Conservation (phyloP, 2,888 invertebrate species). For the Lasioglossum vierecki region DNA sequence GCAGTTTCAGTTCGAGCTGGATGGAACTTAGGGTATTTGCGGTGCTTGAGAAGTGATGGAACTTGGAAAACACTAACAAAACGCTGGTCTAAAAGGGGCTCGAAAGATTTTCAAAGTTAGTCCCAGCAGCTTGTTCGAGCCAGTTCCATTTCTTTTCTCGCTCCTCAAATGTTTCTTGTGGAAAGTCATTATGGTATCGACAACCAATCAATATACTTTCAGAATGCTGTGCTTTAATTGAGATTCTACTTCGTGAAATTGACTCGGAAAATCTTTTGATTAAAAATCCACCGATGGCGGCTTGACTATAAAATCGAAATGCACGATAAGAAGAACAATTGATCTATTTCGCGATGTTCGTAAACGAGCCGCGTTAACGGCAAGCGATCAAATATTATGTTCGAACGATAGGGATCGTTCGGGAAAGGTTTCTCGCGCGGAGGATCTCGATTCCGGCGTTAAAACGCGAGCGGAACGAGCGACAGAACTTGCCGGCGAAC, state of each 20-base stretch:
- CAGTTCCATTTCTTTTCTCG: neutral
- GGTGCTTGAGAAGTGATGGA: neutral
- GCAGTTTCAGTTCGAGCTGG: neutral
- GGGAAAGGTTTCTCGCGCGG: neutral
- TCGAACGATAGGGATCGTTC: neutral
- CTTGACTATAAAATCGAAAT: neutral
- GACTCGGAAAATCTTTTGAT: neutral
- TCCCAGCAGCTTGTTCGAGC: neutral
- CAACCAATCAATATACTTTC: neutral
- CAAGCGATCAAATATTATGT: neutral
- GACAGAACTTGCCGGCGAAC: neutral
- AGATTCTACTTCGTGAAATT: neutral
- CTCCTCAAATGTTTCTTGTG: neutral
- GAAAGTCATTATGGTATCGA: neutral
- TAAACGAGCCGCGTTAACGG: neutral
- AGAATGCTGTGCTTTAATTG: neutral
- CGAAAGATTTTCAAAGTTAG: constrained; percentile 3
- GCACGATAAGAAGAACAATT: neutral
- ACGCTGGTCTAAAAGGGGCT: neutral
- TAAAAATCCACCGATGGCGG: neutral
- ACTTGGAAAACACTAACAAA: constrained; percentile 7
- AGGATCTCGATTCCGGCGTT: neutral
- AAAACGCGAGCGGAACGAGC: neutral
- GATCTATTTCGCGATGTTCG: neutral
- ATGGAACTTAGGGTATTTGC: neutral